Conservation (phyloP, 53 echinoderm and acorn worm species). For the Hippasteria phrygiana region DNA sequence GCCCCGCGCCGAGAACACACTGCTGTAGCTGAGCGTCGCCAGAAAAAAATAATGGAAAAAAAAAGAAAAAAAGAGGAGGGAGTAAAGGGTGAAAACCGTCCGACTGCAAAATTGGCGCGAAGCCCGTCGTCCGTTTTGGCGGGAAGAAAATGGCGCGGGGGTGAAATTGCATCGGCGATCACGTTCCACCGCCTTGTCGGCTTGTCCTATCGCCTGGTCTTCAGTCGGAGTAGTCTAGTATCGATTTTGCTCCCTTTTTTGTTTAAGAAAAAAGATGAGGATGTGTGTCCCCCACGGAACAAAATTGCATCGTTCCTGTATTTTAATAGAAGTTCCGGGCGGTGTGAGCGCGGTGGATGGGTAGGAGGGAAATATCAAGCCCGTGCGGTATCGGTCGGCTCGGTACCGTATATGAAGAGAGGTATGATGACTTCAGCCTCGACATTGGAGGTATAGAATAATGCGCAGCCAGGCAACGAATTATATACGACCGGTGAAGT, state of each 20-base stretch:
- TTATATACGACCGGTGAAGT: constrained; percentile 44
- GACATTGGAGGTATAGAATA: constrained; percentile 35
- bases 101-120: constrained; percentile 24
- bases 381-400: background rate
- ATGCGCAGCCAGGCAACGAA: constrained; percentile 3
- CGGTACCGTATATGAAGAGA: background rate
- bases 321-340: constrained; percentile 56
- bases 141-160: constrained; percentile 30
- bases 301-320: constrained; percentile 48
- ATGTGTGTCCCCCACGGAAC: constrained; percentile 35
- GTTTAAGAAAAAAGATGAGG: background rate
- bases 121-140: background rate
- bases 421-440: constrained; percentile 21
- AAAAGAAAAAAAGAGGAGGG: no score
- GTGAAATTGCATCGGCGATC: constrained; percentile 32
- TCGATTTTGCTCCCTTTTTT: constrained; percentile 16
- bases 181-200: constrained; percentile 48
- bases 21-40: constrained; percentile 11
- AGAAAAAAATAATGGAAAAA: constrained; percentile 27
- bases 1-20: constrained; percentile 5
- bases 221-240: constrained; percentile 18
- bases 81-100: no score
- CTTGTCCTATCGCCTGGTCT: constrained; percentile 20
- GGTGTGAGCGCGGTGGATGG: background rate
- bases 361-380: background rate